Percentiles rank a stretch among this genome's conserved stretches.
These are phyloP conservation scores for Agrochola lota DNA, from an alignment of 2,888 invertebrate genomes.

Conservation along the genomic window DNA sequence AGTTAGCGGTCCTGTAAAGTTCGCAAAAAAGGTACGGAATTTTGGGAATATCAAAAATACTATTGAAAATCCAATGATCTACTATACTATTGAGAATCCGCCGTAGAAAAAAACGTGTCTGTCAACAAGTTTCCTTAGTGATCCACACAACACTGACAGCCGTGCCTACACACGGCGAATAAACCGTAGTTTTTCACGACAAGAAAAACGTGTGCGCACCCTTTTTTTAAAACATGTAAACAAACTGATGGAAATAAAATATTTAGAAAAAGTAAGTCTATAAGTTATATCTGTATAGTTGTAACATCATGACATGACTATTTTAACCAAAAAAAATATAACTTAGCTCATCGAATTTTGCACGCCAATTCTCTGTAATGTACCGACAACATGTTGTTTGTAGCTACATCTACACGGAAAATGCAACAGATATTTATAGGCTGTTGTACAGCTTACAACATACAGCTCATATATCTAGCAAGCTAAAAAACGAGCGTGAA, in stretches of 20 bases:
- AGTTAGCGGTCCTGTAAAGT: constrained; percentile 73
- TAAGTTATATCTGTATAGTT: neutral
- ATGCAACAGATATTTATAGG: neutral
- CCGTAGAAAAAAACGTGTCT: too few species aligned
- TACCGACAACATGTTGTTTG: neutral
- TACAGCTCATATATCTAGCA: neutral
- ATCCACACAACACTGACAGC: too few species aligned
- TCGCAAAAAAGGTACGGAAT: constrained; percentile 62
- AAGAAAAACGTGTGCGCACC: too few species aligned
- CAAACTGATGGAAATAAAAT: neutral
- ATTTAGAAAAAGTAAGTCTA: neutral
- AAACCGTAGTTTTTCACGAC: too few species aligned
- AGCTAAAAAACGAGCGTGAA: neutral
- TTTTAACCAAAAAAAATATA: neutral
- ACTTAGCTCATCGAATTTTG: neutral
- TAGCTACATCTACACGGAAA: neutral
- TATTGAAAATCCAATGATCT: too few species aligned
- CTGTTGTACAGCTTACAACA: neutral
- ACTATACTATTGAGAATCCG: too few species aligned
- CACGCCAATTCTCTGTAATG: neutral
- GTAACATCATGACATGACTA: neutral
- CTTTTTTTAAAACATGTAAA: neutral
- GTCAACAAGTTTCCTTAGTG: too few species aligned
- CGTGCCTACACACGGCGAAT: too few species aligned
- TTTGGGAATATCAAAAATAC: neutral